Evolutionary conservation across 1,140 invertebrate species (phyloP), one percentile per base, ranked within the genome.

Genomic region (Chelonus insularis): DNA sequence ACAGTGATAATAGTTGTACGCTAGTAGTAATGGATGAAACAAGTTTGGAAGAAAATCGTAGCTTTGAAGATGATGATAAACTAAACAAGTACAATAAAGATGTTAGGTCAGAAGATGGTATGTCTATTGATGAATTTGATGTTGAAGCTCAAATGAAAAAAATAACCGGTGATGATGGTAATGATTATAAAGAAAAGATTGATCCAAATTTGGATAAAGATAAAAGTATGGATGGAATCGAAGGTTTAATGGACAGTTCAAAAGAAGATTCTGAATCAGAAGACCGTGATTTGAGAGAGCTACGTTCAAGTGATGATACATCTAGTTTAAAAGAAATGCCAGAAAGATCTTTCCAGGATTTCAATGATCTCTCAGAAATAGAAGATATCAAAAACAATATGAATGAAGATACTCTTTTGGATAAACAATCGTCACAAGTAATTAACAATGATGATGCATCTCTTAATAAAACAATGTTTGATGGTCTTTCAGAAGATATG

Each of bases 131-230:
- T 4, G 78, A 81, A 20, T 81, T 79, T 12, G 79, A 80, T 34
- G 77, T 81, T 2, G 79, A 81, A 36, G 78, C 78, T 0, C 77
- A 80, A 43, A 81, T 81, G 73, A 80, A 77, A 59, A 79, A 76
- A 56, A 75, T 80, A 11, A 79, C 77, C 0, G 79, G 79, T 0
- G 78, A 80, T 21, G 77, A 81, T 56, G 77, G 78, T 0, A 73
- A 79, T 21, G 78, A 81, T 58, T 81, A 79, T 20, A 75, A 77
- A 37, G 77, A 78, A 20, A 80, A 79, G 29, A 57, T 73, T 0
- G 74, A 80, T 1, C 68, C 57, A 0, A 65, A 63, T 18, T 68
- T 67, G 0, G 78, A 80, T 12, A 73, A 69, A 37, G 75, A 76
- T 45, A 73, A 78, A 51, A 78, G 73, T n/a, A 72, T 80, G 60